Base-by-base conservation (phyloP, 2,888 invertebrate genomes). In the Petrophora chlorosata region DNA sequence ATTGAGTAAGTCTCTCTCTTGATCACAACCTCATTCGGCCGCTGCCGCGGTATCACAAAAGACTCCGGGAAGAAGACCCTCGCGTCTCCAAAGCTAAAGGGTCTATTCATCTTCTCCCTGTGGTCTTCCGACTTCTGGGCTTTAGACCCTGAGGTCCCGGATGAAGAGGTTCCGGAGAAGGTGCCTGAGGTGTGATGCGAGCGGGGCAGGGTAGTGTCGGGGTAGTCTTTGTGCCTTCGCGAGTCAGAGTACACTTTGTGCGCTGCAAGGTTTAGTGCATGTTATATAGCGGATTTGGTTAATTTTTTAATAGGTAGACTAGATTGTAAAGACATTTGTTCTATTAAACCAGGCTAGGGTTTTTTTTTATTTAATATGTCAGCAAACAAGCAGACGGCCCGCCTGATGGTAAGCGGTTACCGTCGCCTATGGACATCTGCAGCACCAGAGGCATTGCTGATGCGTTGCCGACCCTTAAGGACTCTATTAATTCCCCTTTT, bases 11-110 rank as follows among this genome's bases (percentile, higher is more conserved):
- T n/a, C n/a, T n/a, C 69, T 47, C 64, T 77, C 59, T 83, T 86
- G 7, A 88, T 68, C 12, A 86, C 63, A 12, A 87, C 79, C 54
- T 88, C 88, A 5, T 17, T 49, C 23, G 85, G 72, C 57, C 86
- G 73, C 65, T 87, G 88, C 2, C 88, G 56, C 1, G 90, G 90
- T 68, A 90, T 85, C 25, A 89, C 85, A 38, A 90, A 90, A 0
- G 89, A 85, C 59, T 91, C 91, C n/a, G 91, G 90, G 45, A 90
- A 90, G 76, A 91, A 90, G 0, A 90, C 87, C 57, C 90, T 74
- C 16, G 86, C 85, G 58, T 90, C 90, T 8, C 85, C 85, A 35
- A 85, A 89, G 49, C 86, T 87, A 9, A 85, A 54, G 0, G 90
- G 86, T 33, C 90, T 67, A 63, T 72, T 79, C 65, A 74, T 71